These are phyloP conservation scores for Campoletis raptor DNA, from an alignment of 2,888 invertebrate genomes.

Conservation along the genomic window DNA sequence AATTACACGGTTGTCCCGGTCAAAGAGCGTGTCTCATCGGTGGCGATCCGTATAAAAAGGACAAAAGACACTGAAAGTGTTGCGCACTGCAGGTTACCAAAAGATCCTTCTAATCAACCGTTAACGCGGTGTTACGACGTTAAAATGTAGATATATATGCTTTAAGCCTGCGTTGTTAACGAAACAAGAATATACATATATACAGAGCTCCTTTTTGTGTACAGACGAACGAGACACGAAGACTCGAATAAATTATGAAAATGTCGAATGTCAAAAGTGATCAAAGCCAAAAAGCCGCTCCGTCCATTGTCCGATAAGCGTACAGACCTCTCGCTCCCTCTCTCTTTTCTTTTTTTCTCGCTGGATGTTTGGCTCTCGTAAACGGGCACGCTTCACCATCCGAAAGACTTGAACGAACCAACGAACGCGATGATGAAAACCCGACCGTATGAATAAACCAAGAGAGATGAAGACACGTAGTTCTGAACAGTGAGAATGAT, in stretches of 20 bases:
- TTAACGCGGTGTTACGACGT: slow-evolving; percentile 56
- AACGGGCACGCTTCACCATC: slow-evolving; percentile 33
- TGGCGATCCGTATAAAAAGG: slow-evolving; percentile 32
- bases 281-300: slow-evolving; percentile 79
- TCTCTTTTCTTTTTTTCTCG: not conserved
- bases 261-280: slow-evolving; percentile 81
- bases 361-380: slow-evolving; percentile 28
- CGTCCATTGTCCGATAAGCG: slow-evolving; percentile 76
- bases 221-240: slow-evolving; percentile 36
- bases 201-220: slow-evolving; percentile 12
- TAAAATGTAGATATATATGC: slow-evolving; percentile 39
- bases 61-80: slow-evolving; percentile 39
- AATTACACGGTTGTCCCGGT: slow-evolving; percentile 61
- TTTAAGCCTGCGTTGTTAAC: slow-evolving; percentile 50
- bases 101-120: slow-evolving; percentile 67
- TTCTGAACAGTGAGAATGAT: slow-evolving; percentile 73
- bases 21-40: slow-evolving; percentile 64
- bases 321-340: not conserved
- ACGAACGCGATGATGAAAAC: slow-evolving; percentile 70
- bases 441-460: slow-evolving; percentile 67
- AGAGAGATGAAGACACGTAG: slow-evolving; percentile 60
- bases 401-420: slow-evolving; percentile 39
- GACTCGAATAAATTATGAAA: slow-evolving; percentile 81
- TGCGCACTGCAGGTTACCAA: slow-evolving; percentile 52
- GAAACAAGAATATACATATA: slow-evolving; percentile 45